phyloP scores from a whole-genome alignment of 2,888 invertebrate species.

The Rhodophaea formosa region DNA sequence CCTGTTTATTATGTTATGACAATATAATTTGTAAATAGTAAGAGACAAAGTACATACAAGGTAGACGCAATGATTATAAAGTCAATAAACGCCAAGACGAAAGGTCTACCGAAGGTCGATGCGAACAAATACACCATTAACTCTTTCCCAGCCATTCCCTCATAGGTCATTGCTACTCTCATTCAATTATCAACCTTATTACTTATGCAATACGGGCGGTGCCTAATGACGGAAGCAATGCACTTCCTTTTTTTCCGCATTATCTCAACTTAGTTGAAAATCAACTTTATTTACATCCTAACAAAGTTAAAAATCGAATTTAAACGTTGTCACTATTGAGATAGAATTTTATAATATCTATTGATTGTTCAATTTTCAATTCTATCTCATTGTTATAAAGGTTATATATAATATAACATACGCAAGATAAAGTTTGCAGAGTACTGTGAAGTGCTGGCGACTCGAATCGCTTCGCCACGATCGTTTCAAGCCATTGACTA shows the following conservation, averaged over 20 bases:
- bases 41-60: neutral
- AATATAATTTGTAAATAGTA: neutral
- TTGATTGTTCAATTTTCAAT: slow-evolving; percentile 1
- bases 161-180: slow-evolving; percentile 2
- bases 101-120: slow-evolving; percentile 14
- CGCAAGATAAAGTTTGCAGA: slow-evolving; percentile 20
- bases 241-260: slow-evolving; percentile 21
- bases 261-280: neutral
- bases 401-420: neutral
- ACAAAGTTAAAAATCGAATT: neutral
- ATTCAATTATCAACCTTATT: slow-evolving; percentile 4
- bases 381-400: neutral
- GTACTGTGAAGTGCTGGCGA: slow-evolving; percentile 33
- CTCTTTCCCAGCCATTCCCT: slow-evolving; percentile 9
- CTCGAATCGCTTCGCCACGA: slow-evolving; percentile 46
- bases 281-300: neutral
- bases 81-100: neutral
- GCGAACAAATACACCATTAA: slow-evolving; percentile 5
- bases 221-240: slow-evolving; percentile 21
- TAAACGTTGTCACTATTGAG: neutral
- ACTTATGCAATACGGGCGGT: slow-evolving; percentile 1
- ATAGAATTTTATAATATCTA: neutral
- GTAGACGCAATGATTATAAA: neutral
- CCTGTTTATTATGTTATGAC: too few species aligned
- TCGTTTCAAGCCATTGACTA: slow-evolving; percentile 36